Evolutionary conservation across 2,797 vertebrate species (phyloP).

Genomic region (Sebastiscus albofasciatus): DNA sequence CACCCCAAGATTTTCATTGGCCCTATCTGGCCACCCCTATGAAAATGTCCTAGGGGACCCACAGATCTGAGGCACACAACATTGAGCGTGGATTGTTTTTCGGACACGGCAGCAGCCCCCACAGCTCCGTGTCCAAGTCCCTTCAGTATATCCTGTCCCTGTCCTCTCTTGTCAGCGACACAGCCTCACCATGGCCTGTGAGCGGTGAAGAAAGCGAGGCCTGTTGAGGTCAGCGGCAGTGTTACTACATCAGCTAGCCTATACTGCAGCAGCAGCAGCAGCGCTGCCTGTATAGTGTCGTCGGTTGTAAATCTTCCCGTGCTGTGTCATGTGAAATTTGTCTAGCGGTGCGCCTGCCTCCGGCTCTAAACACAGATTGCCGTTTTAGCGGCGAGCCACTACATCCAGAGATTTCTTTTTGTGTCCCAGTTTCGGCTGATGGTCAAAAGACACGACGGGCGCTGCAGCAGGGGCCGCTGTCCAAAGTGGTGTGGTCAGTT

Average conservation of each 20-base stretch:
- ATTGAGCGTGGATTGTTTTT: constrained; percentile 30
- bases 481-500: constrained; percentile 66
- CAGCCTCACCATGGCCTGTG: constrained; percentile 38
- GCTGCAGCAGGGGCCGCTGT: constrained; percentile 41
- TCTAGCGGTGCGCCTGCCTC: constrained; percentile 70
- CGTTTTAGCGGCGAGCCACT: constrained; percentile 71
- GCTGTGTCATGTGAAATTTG: constrained; percentile 80
- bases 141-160: constrained; percentile 48
- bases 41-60: not conserved
- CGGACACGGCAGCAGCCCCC: constrained; percentile 21
- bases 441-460: constrained; percentile 55
- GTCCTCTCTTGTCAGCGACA: constrained; percentile 60
- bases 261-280: constrained; percentile 31
- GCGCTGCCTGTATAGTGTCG: constrained; percentile 57
- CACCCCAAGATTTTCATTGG: not conserved
- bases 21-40: not conserved
- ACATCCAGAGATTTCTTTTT: constrained; percentile 74
- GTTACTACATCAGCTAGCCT: constrained; percentile 64
- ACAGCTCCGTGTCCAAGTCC: constrained; percentile 21
- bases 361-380: constrained; percentile 76
- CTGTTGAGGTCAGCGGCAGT: constrained; percentile 65
- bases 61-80: not conserved
- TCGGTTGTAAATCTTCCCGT: constrained; percentile 76
- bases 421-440: constrained; percentile 62
- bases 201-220: constrained; percentile 51